These are phyloP conservation scores for Falco cherrug DNA, from an alignment of 2,797 vertebrate genomes.

Conservation along the genomic window DNA sequence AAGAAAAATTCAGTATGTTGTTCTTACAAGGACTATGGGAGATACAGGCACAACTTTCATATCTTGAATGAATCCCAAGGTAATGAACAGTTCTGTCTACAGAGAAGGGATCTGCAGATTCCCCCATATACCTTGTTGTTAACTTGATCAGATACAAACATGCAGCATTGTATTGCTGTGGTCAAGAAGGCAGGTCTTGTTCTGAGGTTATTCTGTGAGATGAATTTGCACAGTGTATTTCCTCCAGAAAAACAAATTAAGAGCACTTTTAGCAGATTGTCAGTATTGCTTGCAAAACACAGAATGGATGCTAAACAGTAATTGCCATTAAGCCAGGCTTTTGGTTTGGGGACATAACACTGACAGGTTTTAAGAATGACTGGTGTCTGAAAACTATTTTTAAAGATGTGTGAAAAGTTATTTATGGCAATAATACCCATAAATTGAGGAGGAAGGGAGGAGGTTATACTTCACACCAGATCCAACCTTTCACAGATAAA, in stretches of 20 bases:
- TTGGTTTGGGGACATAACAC: neutral
- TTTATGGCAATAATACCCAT: neutral
- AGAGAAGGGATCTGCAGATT: neutral
- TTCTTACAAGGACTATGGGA: neutral
- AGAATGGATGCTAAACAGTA: neutral
- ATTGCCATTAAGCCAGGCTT: neutral
- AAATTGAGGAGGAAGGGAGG: neutral
- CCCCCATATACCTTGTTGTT: neutral
- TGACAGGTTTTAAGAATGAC: slow-evolving; percentile 4
- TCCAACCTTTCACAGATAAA: neutral
- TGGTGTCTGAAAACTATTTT: neutral
- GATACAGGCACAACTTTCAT: neutral
- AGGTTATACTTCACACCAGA: neutral
- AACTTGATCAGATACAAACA: neutral
- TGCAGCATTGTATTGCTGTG: neutral
- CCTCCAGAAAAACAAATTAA: neutral
- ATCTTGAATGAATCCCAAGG: neutral
- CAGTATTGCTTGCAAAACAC: neutral
- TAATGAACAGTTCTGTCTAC: neutral
- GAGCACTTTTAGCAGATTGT: neutral
- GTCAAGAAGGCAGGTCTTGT: neutral
- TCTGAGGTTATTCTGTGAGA: neutral
- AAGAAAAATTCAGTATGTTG: neutral
- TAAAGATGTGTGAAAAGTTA: neutral
- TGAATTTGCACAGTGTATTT: neutral